A percentile compares a stretch with the other conserved stretches of the same genome.
Conservation (phyloP, 2,113 vertebrate species). For the Suncus etruscus region DNA sequence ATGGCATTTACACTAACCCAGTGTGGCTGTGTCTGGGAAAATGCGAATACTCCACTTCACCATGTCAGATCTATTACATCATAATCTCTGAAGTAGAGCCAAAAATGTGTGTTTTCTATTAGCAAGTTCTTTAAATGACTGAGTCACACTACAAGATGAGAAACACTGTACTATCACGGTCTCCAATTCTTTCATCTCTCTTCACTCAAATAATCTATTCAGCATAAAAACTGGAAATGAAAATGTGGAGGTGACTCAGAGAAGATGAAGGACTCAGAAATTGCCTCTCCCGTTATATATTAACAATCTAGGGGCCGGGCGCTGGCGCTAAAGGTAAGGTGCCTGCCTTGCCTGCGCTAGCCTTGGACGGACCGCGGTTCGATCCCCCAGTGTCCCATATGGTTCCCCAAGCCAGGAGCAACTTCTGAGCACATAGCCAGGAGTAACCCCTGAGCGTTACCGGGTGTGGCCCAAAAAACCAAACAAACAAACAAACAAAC, state of each 20-base stretch:
- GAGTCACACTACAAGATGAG: neutral
- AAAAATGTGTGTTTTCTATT: neutral
- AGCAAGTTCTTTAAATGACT: neutral
- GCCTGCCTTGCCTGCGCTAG: no score
- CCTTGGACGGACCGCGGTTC: no score
- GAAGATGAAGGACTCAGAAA: neutral
- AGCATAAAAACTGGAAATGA: neutral
- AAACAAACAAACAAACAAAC: no score
- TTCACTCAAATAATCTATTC: neutral
- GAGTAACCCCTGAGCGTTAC: no score
- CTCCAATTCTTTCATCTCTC: neutral
- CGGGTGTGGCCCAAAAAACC: no score
- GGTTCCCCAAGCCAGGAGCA: no score
- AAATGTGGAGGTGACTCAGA: neutral
- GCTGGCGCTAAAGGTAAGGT: no score
- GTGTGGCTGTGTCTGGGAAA: neutral
- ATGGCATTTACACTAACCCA: accelerated
- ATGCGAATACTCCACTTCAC: neutral
- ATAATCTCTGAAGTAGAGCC: neutral
- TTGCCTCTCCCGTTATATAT: neutral
- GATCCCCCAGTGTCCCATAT: no score
- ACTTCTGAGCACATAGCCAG: no score
- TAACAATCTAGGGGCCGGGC: neutral
- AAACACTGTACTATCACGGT: neutral
- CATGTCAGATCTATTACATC: neutral